Percentiles rank a stretch among this genome's conserved stretches.
phyloP scores from a whole-genome alignment of 1,140 invertebrate genomes.

The Megathymus violae region DNA sequence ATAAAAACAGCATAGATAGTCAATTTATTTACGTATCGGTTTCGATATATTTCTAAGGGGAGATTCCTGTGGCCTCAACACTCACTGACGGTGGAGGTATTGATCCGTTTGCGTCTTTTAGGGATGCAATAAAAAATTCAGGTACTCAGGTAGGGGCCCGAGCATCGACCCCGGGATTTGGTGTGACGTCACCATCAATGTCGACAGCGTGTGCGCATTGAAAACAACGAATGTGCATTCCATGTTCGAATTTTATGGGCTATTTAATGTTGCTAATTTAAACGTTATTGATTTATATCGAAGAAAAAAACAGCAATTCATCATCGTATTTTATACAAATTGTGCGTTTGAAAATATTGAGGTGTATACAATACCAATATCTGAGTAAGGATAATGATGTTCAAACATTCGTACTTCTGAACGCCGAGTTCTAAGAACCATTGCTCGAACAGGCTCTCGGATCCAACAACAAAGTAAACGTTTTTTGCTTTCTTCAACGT shows the following conservation, averaged over 20 bases:
- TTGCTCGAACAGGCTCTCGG: slow-evolving; percentile 44
- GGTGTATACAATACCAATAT: slow-evolving; percentile 12
- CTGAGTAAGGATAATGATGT: slow-evolving; percentile 42
- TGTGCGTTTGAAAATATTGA: background rate
- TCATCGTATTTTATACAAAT: background rate
- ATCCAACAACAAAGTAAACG: slow-evolving; percentile 58
- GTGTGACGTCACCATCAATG: slow-evolving; percentile 67
- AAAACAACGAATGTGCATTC: slow-evolving; percentile 48
- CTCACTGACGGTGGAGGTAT: slow-evolving; percentile 6
- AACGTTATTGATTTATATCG: background rate
- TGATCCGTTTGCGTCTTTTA: slow-evolving; percentile 59
- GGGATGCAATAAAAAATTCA: slow-evolving; percentile 80
- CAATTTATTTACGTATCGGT: slow-evolving; percentile 7
- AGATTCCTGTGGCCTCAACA: slow-evolving; percentile 19
- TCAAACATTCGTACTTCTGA: slow-evolving; percentile 54
- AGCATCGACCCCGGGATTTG: slow-evolving; percentile 73
- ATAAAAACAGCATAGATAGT: slow-evolving; percentile 13
- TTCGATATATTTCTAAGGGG: slow-evolving; percentile 21
- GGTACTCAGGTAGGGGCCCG: slow-evolving; percentile 64
- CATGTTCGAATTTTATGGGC: background rate
- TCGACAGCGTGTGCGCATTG: slow-evolving; percentile 42
- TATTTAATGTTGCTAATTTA: background rate
- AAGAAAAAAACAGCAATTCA: background rate
- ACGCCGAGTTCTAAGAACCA: slow-evolving; percentile 53
- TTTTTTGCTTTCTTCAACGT: slow-evolving; percentile 71